Base-by-base conservation (phyloP, 2,888 invertebrate species). In the Melanargia galathea region DNA sequence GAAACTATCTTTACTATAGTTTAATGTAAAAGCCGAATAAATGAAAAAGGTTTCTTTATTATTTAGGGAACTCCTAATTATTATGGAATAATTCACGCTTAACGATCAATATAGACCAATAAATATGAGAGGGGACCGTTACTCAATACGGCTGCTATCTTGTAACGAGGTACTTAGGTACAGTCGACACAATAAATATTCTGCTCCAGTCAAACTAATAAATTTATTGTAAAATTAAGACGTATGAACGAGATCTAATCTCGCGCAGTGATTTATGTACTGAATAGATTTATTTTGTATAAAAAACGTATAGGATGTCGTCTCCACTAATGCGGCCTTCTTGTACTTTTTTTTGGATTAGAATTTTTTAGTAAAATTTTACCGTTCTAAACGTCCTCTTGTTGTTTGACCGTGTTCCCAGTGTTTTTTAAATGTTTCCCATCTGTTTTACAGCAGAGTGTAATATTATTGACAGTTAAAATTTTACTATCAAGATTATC, bases 211-310 rank as follows among this genome's bases (percentile, higher is more conserved):
- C 73, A 67, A 67, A 79, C 80, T 80, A 80, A 87, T 86, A 87
- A 86, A 90, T 89, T 87, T 83, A 83, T 81, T 80, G 81, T 83
- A 84, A 87, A 87, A 90, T 90, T 90, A 87, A 90, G 89, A 86
- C 82, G 81, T 87, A 87, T 79, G 76, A 78, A 76, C 76, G 77
- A 86, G 90, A 90, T 90, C 89, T 90, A 89, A 90, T 90, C 90
- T 86, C 58, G 35, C 65, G 65, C 70, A 56, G 73, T 82, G 90
- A 90, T 90, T 90, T 90, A 90, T 87, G 76, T 70, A 64, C 71
- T 71, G 79, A 82, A 82, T 83, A 86, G 87, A 88, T 87, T 87
- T 90, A 87, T 87, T 83, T 82, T 77, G 73, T 73, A 75, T 55
- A 64, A 75, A 76, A 76, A 77, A 70, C 48, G 54, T 71, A 68